These are phyloP conservation scores for Metellina segmentata DNA, from an alignment of 2,888 invertebrate genomes.

Conservation along the genomic window DNA sequence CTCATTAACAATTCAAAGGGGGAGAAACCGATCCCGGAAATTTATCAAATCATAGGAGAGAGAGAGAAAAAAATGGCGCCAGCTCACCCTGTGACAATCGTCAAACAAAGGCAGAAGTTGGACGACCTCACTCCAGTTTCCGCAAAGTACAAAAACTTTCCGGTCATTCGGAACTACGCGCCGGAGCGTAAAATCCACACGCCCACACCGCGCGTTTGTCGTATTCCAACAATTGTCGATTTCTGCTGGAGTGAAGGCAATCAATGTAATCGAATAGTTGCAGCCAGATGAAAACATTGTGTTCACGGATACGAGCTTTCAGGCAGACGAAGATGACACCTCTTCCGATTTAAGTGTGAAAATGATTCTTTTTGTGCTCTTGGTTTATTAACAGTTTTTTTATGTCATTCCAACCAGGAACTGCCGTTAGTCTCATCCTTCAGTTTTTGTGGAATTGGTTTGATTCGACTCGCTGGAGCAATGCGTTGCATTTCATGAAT, in stretches of 20 bases:
- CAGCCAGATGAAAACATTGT: background rate
- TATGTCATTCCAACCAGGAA: background rate
- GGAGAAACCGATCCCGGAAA: conserved; percentile 37
- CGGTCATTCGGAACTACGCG: conserved; percentile 52
- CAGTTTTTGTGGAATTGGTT: background rate
- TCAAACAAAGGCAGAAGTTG: conserved; percentile 40
- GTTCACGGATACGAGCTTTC: background rate
- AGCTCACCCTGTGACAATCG: conserved; percentile 23
- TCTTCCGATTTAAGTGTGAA: background rate
- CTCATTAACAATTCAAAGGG: background rate
- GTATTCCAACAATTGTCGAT: conserved; percentile 2
- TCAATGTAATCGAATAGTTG: background rate
- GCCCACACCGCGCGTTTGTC: conserved; percentile 37
- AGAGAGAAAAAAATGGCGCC: conserved; percentile 28
- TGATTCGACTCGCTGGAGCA: background rate
- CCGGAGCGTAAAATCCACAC: conserved; percentile 20
- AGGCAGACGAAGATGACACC: background rate
- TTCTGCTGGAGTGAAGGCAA: background rate
- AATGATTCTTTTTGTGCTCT: background rate
- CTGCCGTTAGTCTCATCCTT: background rate
- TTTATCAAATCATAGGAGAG: conserved; percentile 29
- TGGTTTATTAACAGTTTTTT: background rate
- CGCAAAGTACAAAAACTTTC: conserved; percentile 39
- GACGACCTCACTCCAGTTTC: conserved; percentile 58
- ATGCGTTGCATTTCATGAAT: background rate